Base-by-base conservation (phyloP, 2,888 invertebrate genomes). In the Meghimatium bilineatum region DNA sequence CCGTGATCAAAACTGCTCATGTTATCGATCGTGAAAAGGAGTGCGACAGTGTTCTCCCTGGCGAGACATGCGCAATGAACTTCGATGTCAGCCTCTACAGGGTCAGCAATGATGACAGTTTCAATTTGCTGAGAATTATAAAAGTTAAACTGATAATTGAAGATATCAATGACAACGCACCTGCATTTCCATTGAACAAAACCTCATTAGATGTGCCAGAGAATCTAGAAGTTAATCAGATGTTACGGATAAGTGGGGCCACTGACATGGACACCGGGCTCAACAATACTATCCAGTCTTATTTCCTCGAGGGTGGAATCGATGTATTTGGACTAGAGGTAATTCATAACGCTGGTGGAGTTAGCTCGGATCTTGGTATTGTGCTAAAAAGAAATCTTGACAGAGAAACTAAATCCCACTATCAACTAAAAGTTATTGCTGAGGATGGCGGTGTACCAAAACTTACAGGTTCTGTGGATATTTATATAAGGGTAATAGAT, bases 101-200 rank as follows among this genome's bases (percentile, higher is more conserved):
- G 63, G 88, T 88, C 67, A 56, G 79, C 32, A 85, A 76, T 26
- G 87, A 86, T 20, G 87, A 86, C 32, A 86, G 84, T 32, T 85
- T 88, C 29, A 89, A 90, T 84, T 83, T 91, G 44, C 87, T 89
- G 69, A 89, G 88, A 84, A 89, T 90, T 52, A 90, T 91, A 75
- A 88, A 87, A 77, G 87, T 91, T 74, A 84, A 88, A 36, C 86
- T 90, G 5, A 85, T 83, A 23, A 82, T 88, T 29, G 82, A 85
- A 12, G 90, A 90, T 81, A 88, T 90, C 29, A 91, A 91, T 78
- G 90, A 91, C 76, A 90, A 90, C 85, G 85, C 88, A 1, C 91
- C 90, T 36, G 72, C 75, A 8, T 90, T 91, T 84, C 89, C 90
- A 26, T 76, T 84, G 10, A 82, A 84, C 14, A 71, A 77, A 36